These are phyloP conservation scores for Sterrhoptilus dennistouni DNA, from an alignment of 2,113 vertebrate species.

Conservation along the genomic window DNA sequence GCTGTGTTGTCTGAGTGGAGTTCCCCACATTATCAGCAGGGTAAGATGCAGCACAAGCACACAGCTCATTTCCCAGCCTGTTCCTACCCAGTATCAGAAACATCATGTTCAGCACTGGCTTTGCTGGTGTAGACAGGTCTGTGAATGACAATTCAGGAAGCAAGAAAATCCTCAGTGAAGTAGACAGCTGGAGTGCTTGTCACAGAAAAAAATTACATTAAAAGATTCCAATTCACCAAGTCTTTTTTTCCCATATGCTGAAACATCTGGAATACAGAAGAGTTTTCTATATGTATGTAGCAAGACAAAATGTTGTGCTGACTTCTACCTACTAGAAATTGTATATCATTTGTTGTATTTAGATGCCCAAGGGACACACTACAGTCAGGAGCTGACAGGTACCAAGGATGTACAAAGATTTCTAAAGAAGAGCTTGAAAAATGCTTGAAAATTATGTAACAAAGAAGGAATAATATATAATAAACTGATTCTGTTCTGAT, in stretches of 20 bases:
- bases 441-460: not conserved
- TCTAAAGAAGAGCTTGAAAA: not conserved
- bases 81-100: not conserved
- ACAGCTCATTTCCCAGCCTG: not conserved
- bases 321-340: not conserved
- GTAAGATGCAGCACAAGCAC: not conserved
- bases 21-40: not conserved
- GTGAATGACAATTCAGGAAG: slow-evolving; percentile 28
- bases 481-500: not conserved
- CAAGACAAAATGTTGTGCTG: slow-evolving; percentile 3
- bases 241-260: slow-evolving; percentile 56
- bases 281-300: not conserved
- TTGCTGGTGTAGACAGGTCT: not conserved
- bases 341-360: not conserved
- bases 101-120: not conserved
- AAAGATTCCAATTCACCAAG: slow-evolving; percentile 29
- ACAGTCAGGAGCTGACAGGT: not conserved
- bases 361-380: slow-evolving; percentile 9
- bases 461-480: not conserved
- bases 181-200: slow-evolving; percentile 26
- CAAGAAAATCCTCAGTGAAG: slow-evolving; percentile 27
- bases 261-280: slow-evolving; percentile 59
- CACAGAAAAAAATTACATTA: slow-evolving; percentile 47
- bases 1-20: not conserved
- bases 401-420: not conserved